Evolutionary conservation across 2,113 vertebrate genomes (phyloP), one percentile per base, ranked within the genome.

Genomic region (Oreochromis tanganicae): DNA sequence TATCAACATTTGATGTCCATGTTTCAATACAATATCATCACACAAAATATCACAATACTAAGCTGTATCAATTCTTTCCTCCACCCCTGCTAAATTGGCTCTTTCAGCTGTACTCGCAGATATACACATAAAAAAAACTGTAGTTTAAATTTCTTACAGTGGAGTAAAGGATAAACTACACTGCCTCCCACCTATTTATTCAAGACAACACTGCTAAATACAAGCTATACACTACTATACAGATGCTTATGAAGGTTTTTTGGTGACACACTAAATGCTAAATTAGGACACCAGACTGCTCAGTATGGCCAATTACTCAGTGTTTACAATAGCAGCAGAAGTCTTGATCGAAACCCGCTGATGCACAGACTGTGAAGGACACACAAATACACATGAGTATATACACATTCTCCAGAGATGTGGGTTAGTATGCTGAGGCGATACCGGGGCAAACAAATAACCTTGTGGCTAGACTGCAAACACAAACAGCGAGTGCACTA

Each of bases 251-350:
- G 9, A 52, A 36, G 19, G 11, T 57, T 87, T 80, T 87, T 85
- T 55, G 29, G 21, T 16, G 16, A 55, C 46, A 36, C 46, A 78
- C 6, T 32, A 78, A 55, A 24, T 5, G 61, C 80, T 86, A 55
- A 73, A 88, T 9, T 34, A 79, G 81, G 87, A 90, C 82, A 73
- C 29, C 80, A 91, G 82, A 88, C 56, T 36, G 68, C 63, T 83
- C 63, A 34, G 55, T 29, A 17, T 55, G 27, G 78, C 79, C 85
- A 88, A 80, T 91, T 87, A 88, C 14, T 83, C 66, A 80, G 1
- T 91, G 88, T 94, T 93, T 89, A 93, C 90, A 79, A 63, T 46
- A 19, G 78, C 75, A 48, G 41, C 73, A 68, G 59, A 83, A 83
- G 78, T 56, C 52, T 48, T 80, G 66, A 86, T 80, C n/a, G 11